phyloP scores from a whole-genome alignment of 92 coral and sea anemone species.

The Heteractis magnifica region DNA sequence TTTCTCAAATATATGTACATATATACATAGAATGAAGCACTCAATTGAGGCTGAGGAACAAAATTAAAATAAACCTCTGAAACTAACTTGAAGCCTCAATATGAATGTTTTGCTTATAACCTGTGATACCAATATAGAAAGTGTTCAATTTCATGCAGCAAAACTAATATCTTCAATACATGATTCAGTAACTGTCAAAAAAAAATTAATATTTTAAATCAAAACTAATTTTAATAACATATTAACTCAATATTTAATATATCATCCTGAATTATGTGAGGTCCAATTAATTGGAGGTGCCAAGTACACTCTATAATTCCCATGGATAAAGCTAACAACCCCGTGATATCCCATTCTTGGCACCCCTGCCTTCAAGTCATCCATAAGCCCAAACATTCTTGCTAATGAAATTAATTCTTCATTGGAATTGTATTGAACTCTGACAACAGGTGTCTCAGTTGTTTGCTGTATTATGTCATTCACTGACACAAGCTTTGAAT shows the following conservation, averaged over 20 bases:
- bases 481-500: constrained; percentile 61
- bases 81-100: too few relatives aligned
- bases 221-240: too few relatives aligned
- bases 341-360: constrained; percentile 92
- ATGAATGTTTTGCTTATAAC: too few relatives aligned
- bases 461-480: constrained; percentile 57
- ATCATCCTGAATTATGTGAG: constrained; percentile 31
- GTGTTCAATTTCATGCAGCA: too few relatives aligned
- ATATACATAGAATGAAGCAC: too few relatives aligned
- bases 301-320: constrained; percentile 64
- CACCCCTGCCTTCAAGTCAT: constrained; percentile 82
- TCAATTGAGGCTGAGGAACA: too few relatives aligned
- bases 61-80: too few relatives aligned
- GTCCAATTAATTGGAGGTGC: constrained; percentile 70
- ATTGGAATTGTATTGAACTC: constrained; percentile 66
- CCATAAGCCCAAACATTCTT: constrained; percentile 68
- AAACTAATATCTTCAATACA: too few relatives aligned
- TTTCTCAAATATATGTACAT: too few relatives aligned
- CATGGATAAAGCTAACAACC: constrained; percentile 69
- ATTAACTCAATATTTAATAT: not conserved
- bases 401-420: constrained; percentile 59
- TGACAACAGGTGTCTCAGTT: constrained; percentile 42
- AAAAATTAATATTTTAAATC: too few relatives aligned
- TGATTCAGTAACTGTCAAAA: too few relatives aligned
- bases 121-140: too few relatives aligned